Conservation (phyloP, 2,113 vertebrate species). For the Lamprologus sp. region DNA sequence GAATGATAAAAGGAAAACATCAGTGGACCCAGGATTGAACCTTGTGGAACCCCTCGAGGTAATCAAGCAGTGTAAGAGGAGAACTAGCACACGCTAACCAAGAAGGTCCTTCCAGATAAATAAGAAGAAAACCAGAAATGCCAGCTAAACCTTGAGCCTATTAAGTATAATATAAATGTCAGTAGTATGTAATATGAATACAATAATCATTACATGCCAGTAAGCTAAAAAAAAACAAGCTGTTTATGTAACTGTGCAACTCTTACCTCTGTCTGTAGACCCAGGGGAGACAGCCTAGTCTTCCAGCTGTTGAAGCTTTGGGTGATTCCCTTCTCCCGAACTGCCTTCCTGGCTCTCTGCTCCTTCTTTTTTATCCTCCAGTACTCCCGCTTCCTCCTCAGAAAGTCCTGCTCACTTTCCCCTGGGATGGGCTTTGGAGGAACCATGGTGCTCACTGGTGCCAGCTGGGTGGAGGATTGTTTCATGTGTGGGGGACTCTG, state of each 20-base stretch:
- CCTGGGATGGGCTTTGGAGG: slow-evolving; percentile 53
- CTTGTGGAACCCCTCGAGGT: fast-evolving
- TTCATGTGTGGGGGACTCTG: neutral
- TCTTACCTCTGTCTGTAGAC: slow-evolving; percentile 2
- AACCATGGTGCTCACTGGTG: neutral
- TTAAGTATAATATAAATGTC: neutral
- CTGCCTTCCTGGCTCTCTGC: slow-evolving; percentile 72
- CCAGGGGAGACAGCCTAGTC: neutral
- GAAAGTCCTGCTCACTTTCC: slow-evolving; percentile 60
- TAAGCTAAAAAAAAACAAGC: neutral
- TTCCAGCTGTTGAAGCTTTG: slow-evolving; percentile 4
- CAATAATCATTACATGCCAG: neutral
- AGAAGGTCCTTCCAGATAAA: neutral
- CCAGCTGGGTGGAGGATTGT: neutral
- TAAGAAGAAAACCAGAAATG: neutral
- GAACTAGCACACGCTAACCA: neutral
- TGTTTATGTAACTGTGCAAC: neutral
- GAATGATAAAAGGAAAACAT: neutral
- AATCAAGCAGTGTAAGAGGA: neutral
- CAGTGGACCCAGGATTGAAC: neutral
- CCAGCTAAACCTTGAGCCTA: neutral
- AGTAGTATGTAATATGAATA: fast-evolving
- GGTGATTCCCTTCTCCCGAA: slow-evolving; percentile 21
- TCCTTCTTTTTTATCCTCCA: slow-evolving; percentile 78
- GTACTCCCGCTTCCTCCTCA: slow-evolving; percentile 69